A percentile compares a stretch with the other conserved stretches of the same genome.
These are phyloP conservation scores for Malurus cyaneus DNA, from an alignment of 2,113 vertebrate species.

Conservation along the genomic window DNA sequence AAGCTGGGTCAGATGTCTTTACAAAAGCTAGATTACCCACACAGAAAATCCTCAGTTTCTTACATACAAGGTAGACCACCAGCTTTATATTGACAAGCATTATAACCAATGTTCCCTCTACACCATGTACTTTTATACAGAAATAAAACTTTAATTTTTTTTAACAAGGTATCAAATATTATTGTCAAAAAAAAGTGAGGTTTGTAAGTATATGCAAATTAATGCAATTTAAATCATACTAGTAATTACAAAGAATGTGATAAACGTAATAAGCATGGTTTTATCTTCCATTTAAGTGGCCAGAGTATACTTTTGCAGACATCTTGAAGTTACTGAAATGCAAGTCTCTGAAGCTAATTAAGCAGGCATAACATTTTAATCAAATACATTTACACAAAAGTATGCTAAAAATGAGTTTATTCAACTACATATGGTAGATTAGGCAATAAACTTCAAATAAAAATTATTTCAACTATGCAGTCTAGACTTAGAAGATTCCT, in stretches of 20 bases:
- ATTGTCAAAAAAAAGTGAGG: not conserved
- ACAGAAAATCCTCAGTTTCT: not conserved
- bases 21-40: not conserved
- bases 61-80: not conserved
- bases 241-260: not conserved
- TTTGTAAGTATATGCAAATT: not conserved
- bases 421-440: not conserved
- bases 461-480: not conserved
- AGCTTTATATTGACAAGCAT: not conserved
- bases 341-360: not conserved
- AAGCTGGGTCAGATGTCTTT: not conserved
- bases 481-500: not conserved
- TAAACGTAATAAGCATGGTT: not conserved
- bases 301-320: not conserved
- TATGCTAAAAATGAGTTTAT: slow-evolving; percentile 1
- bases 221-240: not conserved
- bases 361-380: not conserved
- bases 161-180: not conserved
- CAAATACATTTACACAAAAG: not conserved
- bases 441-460: not conserved
- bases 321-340: not conserved
- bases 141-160: not conserved
- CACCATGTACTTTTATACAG: not conserved
- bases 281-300: not conserved
- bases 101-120: not conserved